Base-by-base conservation (phyloP, 2,888 invertebrate genomes). In the Gastrophysa polygoni region DNA sequence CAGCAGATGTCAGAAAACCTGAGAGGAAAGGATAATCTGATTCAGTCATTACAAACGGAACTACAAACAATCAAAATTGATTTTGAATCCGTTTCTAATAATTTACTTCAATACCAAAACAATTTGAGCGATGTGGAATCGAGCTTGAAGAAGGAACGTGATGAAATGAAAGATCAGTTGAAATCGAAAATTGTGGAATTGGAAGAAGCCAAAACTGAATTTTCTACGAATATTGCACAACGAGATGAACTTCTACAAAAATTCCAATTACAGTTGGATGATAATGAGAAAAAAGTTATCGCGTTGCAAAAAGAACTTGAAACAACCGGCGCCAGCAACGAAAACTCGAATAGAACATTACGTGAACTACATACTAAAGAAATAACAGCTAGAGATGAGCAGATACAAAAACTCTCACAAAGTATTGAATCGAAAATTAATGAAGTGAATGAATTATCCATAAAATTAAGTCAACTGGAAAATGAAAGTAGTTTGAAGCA, bases 171-270 rank as follows among this genome's bases (percentile, higher is more conserved):
- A 55, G 73, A 77, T 52, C 68, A 69, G 8, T 68, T 82, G 34
- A 77, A 81, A 61, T 18, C 74, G 24, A 82, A 82, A 69, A 77
- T 77, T 6, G 65, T 68, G 0, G 75, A 80, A 49, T 69, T 82
- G 16, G 81, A 82, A 50, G 76, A 80, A 59, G 67, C 64, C 1
- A 80, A 80, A 58, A 77, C 78, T 28, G 77, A 80, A 59, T 76
- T 61, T 21, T 24, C 61, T 10, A 65, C 67, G n/a, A 61, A 60
- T 6, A 48, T 66, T 46, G 69, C 73, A 10, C 75, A 81, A 62
- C 71, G 81, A 11, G 74, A 77, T 56, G 70, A 74, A 61, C 84
- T 87, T 69, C 81, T 84, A 16, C 81, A 83, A 70, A 79, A 83
- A 51, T 77, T 86, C 4, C 79, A 62, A 18, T 7, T 17, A 8